Evolutionary conservation across 2,797 vertebrate species (phyloP).

Genomic region (Brachyrhaphis roseni): DNA sequence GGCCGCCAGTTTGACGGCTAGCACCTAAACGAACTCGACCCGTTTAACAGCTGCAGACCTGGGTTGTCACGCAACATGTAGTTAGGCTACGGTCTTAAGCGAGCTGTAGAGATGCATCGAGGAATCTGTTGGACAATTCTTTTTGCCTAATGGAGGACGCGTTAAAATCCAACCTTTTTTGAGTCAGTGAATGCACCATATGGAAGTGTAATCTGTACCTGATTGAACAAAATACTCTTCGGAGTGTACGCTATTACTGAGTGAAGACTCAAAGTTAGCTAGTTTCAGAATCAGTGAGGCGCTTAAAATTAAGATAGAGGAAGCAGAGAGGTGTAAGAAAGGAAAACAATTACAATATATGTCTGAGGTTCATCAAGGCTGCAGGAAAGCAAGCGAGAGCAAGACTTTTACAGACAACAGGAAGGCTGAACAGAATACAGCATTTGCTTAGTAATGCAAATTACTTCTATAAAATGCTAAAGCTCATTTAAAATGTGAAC

Average conservation of each 20-base stretch:
- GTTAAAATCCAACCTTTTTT: background rate
- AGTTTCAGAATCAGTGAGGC: background rate
- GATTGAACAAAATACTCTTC: background rate
- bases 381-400: background rate
- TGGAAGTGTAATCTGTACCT: background rate
- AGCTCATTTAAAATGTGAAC: background rate
- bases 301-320: background rate
- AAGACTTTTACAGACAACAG: background rate
- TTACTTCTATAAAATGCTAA: background rate
- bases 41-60: slow-evolving; percentile 49
- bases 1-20: slow-evolving; percentile 14
- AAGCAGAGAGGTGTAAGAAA: background rate
- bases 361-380: background rate
- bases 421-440: background rate
- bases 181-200: background rate
- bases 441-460: background rate
- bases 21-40: slow-evolving; percentile 21
- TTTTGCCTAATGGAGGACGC: background rate
- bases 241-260: background rate
- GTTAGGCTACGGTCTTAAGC: background rate
- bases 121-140: background rate
- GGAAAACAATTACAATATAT: background rate
- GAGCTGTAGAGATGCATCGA: background rate
- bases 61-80: slow-evolving; percentile 4
- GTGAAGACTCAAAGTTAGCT: background rate